phyloP scores from a whole-genome alignment of 1,140 invertebrate species.

The Drosophila arizonae region DNA sequence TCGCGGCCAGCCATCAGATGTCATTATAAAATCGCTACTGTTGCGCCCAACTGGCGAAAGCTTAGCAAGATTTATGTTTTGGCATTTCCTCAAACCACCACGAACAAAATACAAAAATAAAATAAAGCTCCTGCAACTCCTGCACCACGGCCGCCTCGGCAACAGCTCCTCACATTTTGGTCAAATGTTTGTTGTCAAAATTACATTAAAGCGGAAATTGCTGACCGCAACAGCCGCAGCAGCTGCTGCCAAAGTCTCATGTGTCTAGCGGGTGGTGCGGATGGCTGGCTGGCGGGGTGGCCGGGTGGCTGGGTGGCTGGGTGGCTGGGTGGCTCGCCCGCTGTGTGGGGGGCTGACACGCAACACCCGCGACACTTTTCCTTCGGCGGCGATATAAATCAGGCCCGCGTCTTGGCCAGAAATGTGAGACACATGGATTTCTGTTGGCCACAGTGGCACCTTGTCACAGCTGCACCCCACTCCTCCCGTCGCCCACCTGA shows the following conservation, averaged over 20 bases:
- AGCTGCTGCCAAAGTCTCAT: slow-evolving; percentile 12
- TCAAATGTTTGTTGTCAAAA: slow-evolving; percentile 66
- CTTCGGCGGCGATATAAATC: slow-evolving; percentile 67
- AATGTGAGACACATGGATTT: slow-evolving; percentile 70
- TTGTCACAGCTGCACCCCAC: slow-evolving; percentile 42
- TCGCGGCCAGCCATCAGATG: slow-evolving; percentile 59
- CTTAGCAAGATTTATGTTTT: slow-evolving; percentile 62
- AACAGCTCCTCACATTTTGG: not conserved
- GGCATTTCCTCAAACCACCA: slow-evolving; percentile 56
- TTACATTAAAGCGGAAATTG: slow-evolving; percentile 79
- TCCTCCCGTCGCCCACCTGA: not conserved
- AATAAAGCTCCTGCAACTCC: not conserved
- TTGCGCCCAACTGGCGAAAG: slow-evolving; percentile 54
- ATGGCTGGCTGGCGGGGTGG: not conserved
- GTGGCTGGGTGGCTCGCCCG: not conserved
- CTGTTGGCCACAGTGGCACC: slow-evolving; percentile 42
- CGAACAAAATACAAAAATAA: not conserved
- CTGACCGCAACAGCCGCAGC: slow-evolving; percentile 57
- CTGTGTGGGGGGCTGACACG: slow-evolving; percentile 39
- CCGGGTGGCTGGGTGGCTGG: slow-evolving; percentile 13
- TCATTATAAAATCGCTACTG: slow-evolving; percentile 63
- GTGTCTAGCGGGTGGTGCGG: not conserved
- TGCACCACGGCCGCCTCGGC: not conserved
- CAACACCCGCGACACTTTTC: slow-evolving; percentile 76
- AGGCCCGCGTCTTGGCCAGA: slow-evolving; percentile 44